Evolutionary conservation across 2,888 invertebrate genomes (phyloP), one percentile per base, ranked within the genome.

Genomic region (Meandrusa payeni): DNA sequence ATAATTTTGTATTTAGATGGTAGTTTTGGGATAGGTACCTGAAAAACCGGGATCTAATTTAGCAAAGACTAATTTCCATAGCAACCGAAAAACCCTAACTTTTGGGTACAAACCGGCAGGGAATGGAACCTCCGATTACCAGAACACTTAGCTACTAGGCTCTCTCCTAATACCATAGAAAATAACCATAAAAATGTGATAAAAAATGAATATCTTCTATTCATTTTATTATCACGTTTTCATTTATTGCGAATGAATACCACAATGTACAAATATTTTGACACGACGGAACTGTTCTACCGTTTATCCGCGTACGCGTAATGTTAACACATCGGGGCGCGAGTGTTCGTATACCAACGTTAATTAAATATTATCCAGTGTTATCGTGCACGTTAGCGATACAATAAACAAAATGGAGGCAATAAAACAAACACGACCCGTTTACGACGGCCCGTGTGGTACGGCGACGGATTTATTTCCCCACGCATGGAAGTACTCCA

Each of bases 391-490:
- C 37, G 51, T 33, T 53, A 47, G 50, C 48, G 51, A 52, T 54
- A 57, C 54, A 54, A 62, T 57, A 55, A 55, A 58, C 55, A 54
- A 60, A 57, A 55, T 61, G 58, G 55, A 55, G 53, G 57, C 58
- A 60, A 59, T 55, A 70, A 76, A 70, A 76, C 66, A 80, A 78
- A 80, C 75, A 73, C 50, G 53, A 54, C 55, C 13, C 39, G 6
- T 34, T 34, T 34, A 34, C 34, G 5, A 6, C 34, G 34, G 34
- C 13, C 15, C 24, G 34, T n/a, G n/a, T n/a, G n/a, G n/a, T 15
- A 19, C 49, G 75, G 61, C 54, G 73, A 79, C 48, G 57, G 74
- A 76, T 77, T 76, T 79, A 78, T 70, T 55, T 54, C 42, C 51
- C 46, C 3, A 11, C 27, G 7, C 7, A 11, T 15, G 54, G 55